Evolutionary conservation across 1,140 invertebrate genomes (phyloP), one percentile per base, ranked within the genome.

Genomic region (Daktulosphaira vitifoliae): DNA sequence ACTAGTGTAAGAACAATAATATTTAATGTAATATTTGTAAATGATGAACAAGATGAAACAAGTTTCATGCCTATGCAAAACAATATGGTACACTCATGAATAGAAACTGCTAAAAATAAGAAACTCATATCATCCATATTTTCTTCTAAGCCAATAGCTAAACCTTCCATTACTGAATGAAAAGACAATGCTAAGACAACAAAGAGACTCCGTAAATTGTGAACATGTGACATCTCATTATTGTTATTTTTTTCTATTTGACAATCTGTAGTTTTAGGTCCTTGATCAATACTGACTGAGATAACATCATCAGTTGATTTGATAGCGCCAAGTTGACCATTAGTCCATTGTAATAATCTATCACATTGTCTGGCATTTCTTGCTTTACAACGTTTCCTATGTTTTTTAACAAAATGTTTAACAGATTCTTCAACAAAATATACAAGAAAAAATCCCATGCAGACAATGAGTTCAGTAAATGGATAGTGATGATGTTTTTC

Each of bases 71-170:
- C 88, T 65, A 91, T 87, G 73, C 87, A 90, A 70, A 92, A 90
- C 2, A 89, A 88, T 52, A 95, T 88, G 7, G 94, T 89, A 54
- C 90, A 81, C 74, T 95, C 95, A 74, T 95, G 92, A 3, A 90
- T 85, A 0, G 88, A 83, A 16, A 95, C 84, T 2, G 90, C 90
- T 11, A 82, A 82, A 68, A 93, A 88, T 79, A 91, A 56, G 26
- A 64, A 66, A 65, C 65, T 50, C 44, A 68, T 67, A 25, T 68
- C 83, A 81, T 53, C 84, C 76, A 20, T 81, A 79, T 71, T 84
- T 74, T 5, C 81, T 81, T 73, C 84, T 81, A 71, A 83, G 81
- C 26, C 82, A 50, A 84, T 77, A 9, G 82, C 80, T 71, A 84
- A 74, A 4, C 82, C 82, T 73, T 84, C 82, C 70, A 84, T 81